These are phyloP conservation scores for Portunus trituberculatus DNA, from an alignment of 1,140 invertebrate species.

Conservation along the genomic window DNA sequence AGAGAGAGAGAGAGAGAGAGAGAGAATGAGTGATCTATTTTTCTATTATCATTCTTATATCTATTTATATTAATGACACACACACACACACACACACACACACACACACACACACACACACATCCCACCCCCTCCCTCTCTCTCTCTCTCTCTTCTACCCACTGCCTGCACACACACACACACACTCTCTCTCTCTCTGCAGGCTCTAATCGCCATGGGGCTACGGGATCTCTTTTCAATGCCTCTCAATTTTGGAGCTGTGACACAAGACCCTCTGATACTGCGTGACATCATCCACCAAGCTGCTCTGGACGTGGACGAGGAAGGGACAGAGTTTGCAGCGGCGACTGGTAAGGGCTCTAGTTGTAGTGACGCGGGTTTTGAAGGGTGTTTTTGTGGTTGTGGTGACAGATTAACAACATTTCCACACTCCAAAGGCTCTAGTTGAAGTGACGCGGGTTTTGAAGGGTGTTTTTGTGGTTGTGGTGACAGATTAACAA, in stretches of 20 bases:
- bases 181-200: not conserved
- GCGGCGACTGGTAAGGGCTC: no score
- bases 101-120: not conserved
- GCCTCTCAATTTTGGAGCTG: not conserved
- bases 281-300: not conserved
- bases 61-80: not conserved
- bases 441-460: no score
- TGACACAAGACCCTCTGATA: not conserved
- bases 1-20: no score
- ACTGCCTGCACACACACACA: not conserved
- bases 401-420: no score
- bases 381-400: no score
- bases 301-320: not conserved
- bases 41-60: not conserved
- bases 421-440: no score
- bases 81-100: slow-evolving; percentile 29
- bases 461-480: no score
- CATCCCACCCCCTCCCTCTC: not conserved
- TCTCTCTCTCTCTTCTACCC: not conserved
- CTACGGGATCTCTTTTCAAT: not conserved
- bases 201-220: not conserved
- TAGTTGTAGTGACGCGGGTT: no score
- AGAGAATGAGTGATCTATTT: not conserved
- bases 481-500: no score
- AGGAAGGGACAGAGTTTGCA: no score